These are phyloP conservation scores for Drosophila setifemur DNA, from an alignment of 1,140 invertebrate genomes.

Conservation along the genomic window DNA sequence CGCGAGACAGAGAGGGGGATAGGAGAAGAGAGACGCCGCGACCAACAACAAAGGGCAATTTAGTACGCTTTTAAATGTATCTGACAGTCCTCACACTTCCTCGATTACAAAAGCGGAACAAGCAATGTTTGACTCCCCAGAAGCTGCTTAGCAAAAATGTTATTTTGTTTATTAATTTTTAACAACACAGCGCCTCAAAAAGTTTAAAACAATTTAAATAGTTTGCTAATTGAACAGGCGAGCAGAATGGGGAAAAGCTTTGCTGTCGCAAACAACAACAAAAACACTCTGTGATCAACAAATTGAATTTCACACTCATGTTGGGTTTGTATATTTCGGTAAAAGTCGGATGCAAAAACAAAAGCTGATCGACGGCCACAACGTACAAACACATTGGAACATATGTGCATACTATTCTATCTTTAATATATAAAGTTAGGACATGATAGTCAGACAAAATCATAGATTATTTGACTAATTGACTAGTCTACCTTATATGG, in stretches of 20 bases:
- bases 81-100: background rate
- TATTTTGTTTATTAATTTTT: constrained; percentile 72
- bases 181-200: constrained; percentile 56
- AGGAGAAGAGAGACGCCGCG: background rate
- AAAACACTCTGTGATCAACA: constrained; percentile 14
- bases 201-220: constrained; percentile 81
- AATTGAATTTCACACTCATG: constrained; percentile 17
- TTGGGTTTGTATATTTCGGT: constrained; percentile 10
- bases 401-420: too few species aligned
- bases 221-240: constrained; percentile 78
- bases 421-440: too few species aligned
- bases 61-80: background rate
- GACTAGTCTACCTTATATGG: too few species aligned
- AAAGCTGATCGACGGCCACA: too few species aligned
- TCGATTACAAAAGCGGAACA: background rate
- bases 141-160: constrained; percentile 30
- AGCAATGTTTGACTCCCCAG: background rate
- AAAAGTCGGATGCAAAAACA: constrained; percentile 15
- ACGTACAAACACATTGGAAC: too few species aligned
- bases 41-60: constrained; percentile 26
- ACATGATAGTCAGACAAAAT: too few species aligned
- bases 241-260: constrained; percentile 26
- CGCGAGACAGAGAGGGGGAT: background rate
- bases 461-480: too few species aligned
- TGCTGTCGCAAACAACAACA: background rate